Conservation (phyloP, 2,888 invertebrate species). For the Toxonevra muliebris region DNA sequence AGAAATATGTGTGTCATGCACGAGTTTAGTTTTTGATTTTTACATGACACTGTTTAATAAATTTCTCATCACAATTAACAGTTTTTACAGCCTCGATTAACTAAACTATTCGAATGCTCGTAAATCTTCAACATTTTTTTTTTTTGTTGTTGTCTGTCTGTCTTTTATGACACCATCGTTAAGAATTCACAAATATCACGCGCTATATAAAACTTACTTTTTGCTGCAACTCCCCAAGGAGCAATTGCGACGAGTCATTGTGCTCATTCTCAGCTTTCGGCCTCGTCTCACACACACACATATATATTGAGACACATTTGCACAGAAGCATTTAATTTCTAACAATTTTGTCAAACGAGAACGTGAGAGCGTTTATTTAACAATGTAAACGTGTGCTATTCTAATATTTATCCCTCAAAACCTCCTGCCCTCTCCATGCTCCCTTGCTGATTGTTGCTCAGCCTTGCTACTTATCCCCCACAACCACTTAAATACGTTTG, state of each 20-base stretch:
- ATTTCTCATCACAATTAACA: conserved; percentile 17
- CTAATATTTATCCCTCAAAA: background rate
- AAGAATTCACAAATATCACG: too few relatives aligned
- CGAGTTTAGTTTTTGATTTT: too few relatives aligned
- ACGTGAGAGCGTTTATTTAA: conserved; percentile 29
- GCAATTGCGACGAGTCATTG: conserved; percentile 12
- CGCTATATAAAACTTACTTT: too few relatives aligned
- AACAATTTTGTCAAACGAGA: conserved; percentile 21
- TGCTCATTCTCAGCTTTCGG: background rate
- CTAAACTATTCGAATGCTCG: conserved; percentile 26
- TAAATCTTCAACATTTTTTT: background rate
- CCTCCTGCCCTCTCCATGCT: too few relatives aligned
- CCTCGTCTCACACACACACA: background rate
- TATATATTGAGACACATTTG: conserved; percentile 12
- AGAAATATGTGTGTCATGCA: too few relatives aligned
- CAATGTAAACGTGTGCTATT: conserved; percentile 19
- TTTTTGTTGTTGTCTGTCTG: too few relatives aligned
- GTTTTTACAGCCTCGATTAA: conserved; percentile 33
- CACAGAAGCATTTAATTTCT: conserved; percentile 29
- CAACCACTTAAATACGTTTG: too few relatives aligned
- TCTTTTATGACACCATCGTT: too few relatives aligned
- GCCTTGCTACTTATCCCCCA: background rate
- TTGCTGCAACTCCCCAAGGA: conserved; percentile 20
- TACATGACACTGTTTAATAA: too few relatives aligned
- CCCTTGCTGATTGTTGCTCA: background rate